phyloP scores from a whole-genome alignment of 2,888 invertebrate species.

The Pyrocoelia pectoralis region DNA sequence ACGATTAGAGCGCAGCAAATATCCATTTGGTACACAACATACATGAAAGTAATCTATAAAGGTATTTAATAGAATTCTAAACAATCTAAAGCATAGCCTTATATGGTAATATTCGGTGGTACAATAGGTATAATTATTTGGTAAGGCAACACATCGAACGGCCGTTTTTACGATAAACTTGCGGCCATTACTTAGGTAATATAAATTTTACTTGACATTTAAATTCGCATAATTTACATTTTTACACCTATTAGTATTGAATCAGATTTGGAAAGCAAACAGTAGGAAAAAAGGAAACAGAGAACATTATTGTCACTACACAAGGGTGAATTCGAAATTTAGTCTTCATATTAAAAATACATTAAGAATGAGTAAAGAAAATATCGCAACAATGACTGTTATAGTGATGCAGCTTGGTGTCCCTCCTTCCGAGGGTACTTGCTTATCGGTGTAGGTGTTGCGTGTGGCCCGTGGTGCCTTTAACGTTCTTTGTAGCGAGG shows the following conservation, averaged over 20 bases:
- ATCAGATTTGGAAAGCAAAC: conserved; percentile 15
- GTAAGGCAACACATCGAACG: conserved; percentile 56
- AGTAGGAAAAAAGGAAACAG: conserved; percentile 11
- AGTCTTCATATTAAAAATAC: conserved; percentile 48
- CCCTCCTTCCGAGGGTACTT: conserved; percentile 48
- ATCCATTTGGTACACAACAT: conserved; percentile 29
- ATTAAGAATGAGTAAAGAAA: conserved; percentile 37
- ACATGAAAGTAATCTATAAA: conserved; percentile 16
- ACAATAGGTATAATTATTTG: conserved; percentile 42
- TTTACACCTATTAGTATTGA: conserved; percentile 19
- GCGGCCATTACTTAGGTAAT: background rate
- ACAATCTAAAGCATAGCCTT: conserved; percentile 31
- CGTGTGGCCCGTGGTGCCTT: conserved; percentile 35
- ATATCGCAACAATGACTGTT: conserved; percentile 25
- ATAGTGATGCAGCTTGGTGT: conserved; percentile 39
- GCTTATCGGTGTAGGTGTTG: conserved; percentile 45
- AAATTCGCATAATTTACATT: conserved; percentile 26
- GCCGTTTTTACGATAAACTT: conserved; percentile 23
- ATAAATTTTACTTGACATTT: conserved; percentile 18
- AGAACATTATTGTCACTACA: conserved; percentile 55
- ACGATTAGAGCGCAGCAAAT: conserved; percentile 33
- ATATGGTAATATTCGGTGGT: conserved; percentile 46
- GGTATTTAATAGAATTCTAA: conserved; percentile 23
- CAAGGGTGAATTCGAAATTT: conserved; percentile 40
- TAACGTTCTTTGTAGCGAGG: conserved; percentile 34